phyloP scores from a whole-genome alignment of 2,888 invertebrate genomes.

The Temnothorax unifasciatus region DNA sequence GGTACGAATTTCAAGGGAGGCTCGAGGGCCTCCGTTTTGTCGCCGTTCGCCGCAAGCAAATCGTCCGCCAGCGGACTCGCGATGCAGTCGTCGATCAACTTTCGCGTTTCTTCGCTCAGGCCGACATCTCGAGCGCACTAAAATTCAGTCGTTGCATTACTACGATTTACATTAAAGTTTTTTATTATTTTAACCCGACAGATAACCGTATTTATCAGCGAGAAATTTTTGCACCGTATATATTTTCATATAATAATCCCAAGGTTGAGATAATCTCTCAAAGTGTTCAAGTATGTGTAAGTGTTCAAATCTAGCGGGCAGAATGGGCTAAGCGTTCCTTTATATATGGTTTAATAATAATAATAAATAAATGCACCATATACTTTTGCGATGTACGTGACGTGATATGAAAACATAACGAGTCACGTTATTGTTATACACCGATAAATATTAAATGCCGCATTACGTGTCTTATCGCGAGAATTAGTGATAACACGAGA shows the following conservation, averaged over 20 bases:
- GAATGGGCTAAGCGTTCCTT: too few relatives aligned
- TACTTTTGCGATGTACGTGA: neutral
- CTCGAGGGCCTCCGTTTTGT: slow-evolving; percentile 81
- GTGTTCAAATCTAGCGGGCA: too few relatives aligned
- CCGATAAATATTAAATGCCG: neutral
- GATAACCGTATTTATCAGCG: neutral
- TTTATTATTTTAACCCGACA: neutral
- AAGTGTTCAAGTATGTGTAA: too few relatives aligned
- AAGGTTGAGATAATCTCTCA: too few relatives aligned
- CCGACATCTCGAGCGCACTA: slow-evolving; percentile 84
- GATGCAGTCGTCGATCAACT: slow-evolving; percentile 79
- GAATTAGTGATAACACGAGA: neutral
- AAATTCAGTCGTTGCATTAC: slow-evolving; percentile 22
- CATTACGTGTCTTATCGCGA: neutral
- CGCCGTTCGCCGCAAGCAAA: slow-evolving; percentile 84
- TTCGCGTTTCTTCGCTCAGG: slow-evolving; percentile 72
- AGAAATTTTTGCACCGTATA: neutral
- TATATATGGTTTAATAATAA: too few relatives aligned
- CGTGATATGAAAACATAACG: slow-evolving; percentile 1
- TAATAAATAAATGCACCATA: neutral
- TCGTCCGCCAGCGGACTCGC: slow-evolving; percentile 80
- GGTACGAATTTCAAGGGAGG: slow-evolving; percentile 85
- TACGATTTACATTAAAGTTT: neutral
- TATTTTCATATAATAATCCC: too few relatives aligned
- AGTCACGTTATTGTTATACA: neutral